These are phyloP conservation scores for Epinephelus fuscoguttatus DNA, from an alignment of 2,113 vertebrate genomes.

Conservation along the genomic window DNA sequence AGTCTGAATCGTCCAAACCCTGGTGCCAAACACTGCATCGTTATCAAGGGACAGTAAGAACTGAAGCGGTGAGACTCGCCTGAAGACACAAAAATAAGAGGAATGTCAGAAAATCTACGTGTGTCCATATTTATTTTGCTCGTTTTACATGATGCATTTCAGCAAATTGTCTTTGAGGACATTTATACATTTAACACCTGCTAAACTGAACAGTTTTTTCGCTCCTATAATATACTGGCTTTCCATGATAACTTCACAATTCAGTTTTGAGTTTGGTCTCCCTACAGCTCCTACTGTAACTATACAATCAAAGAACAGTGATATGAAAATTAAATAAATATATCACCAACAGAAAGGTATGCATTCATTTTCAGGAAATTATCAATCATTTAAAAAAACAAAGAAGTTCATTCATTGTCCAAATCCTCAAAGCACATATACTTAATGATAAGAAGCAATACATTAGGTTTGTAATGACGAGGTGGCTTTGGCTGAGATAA, in stretches of 20 bases:
- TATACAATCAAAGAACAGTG: constrained; percentile 82
- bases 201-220: constrained; percentile 67
- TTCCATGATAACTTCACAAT: constrained; percentile 66
- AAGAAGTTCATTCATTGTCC: constrained; percentile 52
- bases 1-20: background rate
- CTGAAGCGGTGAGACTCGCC: background rate
- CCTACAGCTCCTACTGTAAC: constrained; percentile 72
- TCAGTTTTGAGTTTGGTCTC: constrained; percentile 59
- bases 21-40: background rate
- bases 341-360: constrained; percentile 42
- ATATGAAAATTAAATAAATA: constrained; percentile 56
- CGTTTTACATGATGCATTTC: constrained; percentile 80
- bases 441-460: constrained; percentile 42
- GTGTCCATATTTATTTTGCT: constrained; percentile 84
- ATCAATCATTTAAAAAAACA: constrained; percentile 37
- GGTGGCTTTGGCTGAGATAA: constrained; percentile 73
- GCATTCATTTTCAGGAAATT: constrained; percentile 54
- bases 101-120: constrained; percentile 54
- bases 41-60: background rate
- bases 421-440: constrained; percentile 39
- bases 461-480: constrained; percentile 30
- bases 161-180: constrained; percentile 77
- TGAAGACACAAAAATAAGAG: constrained; percentile 6
- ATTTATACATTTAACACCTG: constrained; percentile 81
- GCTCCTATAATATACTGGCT: constrained; percentile 73